Conservation (phyloP, 2,797 vertebrate species). For the Darevskia mixta region DNA sequence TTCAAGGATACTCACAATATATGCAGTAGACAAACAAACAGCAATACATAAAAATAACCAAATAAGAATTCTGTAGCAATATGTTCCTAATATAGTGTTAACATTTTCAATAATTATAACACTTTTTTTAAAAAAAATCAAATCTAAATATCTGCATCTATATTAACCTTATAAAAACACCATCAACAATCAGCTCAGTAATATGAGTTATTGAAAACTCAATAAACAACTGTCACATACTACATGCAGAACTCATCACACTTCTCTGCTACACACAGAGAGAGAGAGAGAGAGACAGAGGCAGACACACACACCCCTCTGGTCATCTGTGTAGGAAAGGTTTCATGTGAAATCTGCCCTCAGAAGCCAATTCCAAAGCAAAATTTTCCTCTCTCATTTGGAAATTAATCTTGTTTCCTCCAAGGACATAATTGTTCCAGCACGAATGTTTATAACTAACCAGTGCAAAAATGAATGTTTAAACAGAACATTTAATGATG, state of each 20-base stretch:
- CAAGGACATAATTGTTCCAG: not conserved
- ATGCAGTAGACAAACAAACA: too few relatives aligned
- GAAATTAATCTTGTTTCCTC: not conserved
- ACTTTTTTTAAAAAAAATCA: too few relatives aligned
- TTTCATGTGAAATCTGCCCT: not conserved
- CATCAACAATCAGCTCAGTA: not conserved
- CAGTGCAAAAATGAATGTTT: not conserved
- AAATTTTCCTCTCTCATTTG: not conserved
- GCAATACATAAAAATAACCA: too few relatives aligned
- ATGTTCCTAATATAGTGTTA: too few relatives aligned
- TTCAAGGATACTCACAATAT: too few relatives aligned
- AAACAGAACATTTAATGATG: not conserved
- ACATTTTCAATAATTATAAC: too few relatives aligned
- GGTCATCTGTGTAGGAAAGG: not conserved
- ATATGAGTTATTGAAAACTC: not conserved
- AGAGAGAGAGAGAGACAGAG: too few relatives aligned
- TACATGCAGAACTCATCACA: not conserved
- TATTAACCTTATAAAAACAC: too few relatives aligned
- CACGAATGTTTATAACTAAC: constrained; percentile 16
- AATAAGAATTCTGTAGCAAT: too few relatives aligned
- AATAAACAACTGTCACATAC: not conserved
- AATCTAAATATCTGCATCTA: too few relatives aligned
- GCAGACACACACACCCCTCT: not conserved
- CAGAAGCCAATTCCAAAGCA: constrained; percentile 16
- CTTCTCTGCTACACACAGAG: too few relatives aligned